These are phyloP conservation scores for Muntiacus muntjak DNA, from an alignment of 2,113 vertebrate genomes.

Conservation along the genomic window DNA sequence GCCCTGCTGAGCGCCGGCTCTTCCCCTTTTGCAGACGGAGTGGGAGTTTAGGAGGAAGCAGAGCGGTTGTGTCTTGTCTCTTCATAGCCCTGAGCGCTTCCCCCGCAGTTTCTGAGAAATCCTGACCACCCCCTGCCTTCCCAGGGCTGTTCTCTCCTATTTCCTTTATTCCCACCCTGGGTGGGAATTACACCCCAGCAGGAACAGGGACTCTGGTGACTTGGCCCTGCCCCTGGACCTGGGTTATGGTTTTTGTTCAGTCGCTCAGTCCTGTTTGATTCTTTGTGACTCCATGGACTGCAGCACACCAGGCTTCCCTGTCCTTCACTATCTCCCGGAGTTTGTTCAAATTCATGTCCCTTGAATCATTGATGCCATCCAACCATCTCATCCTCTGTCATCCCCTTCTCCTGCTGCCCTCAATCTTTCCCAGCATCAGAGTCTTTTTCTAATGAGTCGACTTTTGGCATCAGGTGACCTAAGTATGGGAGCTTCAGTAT, in stretches of 20 bases:
- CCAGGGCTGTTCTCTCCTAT: neutral
- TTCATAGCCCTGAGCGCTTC: neutral
- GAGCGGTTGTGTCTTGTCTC: neutral
- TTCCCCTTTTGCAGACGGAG: conserved; percentile 55
- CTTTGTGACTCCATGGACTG: neutral
- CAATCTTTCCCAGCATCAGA: neutral
- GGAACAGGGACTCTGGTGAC: neutral
- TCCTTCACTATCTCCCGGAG: neutral
- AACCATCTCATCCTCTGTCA: neutral
- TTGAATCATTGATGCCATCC: neutral
- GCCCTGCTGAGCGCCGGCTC: neutral
- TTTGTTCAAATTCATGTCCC: neutral
- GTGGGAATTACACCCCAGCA: neutral
- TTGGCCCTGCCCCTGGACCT: neutral
- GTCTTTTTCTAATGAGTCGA: neutral
- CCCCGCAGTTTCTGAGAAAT: conserved; percentile 24
- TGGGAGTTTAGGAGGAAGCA: conserved; percentile 55
- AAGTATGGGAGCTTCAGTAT: neutral
- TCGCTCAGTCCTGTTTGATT: neutral
- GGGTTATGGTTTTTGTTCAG: neutral
- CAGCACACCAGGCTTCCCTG: neutral
- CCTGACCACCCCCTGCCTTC: neutral
- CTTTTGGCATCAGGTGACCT: neutral
- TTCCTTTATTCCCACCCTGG: neutral
- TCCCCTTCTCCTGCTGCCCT: neutral